Evolutionary conservation across 1,140 invertebrate species (phyloP).

Genomic region (Drosophila kohkoa): DNA sequence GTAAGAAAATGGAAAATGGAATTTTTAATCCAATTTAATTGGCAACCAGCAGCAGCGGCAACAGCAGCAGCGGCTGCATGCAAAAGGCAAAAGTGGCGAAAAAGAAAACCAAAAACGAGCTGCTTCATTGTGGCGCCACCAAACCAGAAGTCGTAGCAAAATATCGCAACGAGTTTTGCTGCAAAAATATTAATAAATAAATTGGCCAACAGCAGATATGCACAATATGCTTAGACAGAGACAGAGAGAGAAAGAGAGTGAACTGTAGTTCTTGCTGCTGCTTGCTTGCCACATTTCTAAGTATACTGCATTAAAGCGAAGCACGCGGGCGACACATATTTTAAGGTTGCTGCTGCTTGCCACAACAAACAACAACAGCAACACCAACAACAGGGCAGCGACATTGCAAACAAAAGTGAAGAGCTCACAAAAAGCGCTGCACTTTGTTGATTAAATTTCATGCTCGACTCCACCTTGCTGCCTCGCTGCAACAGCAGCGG

Average conservation of each 20-base stretch:
- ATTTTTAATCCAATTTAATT: constrained; percentile 83
- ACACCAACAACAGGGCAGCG: constrained; percentile 28
- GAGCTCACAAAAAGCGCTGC: constrained; percentile 65
- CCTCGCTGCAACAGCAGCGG: constrained; percentile 23
- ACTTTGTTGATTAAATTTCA: constrained; percentile 82
- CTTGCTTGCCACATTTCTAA: constrained; percentile 4
- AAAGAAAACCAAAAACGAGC: constrained; percentile 7
- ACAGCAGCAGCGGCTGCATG: not conserved
- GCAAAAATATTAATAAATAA: constrained; percentile 71
- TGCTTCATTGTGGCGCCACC: constrained; percentile 30
- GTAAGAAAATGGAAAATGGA: constrained; percentile 80
- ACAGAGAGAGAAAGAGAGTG: not conserved
- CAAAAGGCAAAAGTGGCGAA: constrained; percentile 44
- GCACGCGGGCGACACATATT: constrained; percentile 75
- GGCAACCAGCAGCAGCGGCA: constrained; percentile 32
- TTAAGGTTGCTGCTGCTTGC: constrained; percentile 54
- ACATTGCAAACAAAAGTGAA: constrained; percentile 47
- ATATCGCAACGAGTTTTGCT: constrained; percentile 27
- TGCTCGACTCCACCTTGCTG: constrained; percentile 67
- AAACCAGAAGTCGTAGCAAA: constrained; percentile 23
- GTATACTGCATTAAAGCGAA: constrained; percentile 62
- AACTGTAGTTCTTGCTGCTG: constrained; percentile 7
- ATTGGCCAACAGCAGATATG: constrained; percentile 60
- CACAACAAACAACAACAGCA: constrained; percentile 31
- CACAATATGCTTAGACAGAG: constrained; percentile 40